These are phyloP conservation scores for Zeus faber DNA, from an alignment of 2,113 vertebrate species.

Conservation along the genomic window DNA sequence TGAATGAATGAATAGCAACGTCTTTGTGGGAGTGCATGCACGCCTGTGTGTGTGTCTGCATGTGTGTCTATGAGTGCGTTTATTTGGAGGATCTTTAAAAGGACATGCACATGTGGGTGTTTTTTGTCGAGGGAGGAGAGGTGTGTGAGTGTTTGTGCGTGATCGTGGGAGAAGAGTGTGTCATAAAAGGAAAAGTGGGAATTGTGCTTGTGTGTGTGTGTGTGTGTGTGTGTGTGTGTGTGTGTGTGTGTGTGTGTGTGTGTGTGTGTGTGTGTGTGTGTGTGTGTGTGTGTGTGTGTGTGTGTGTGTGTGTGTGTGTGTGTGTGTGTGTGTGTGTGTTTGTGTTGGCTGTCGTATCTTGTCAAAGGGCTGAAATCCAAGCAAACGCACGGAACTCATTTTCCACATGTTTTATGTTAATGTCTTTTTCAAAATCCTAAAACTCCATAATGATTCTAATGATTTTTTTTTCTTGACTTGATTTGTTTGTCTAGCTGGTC, in stretches of 20 bases:
- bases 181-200: too few relatives aligned
- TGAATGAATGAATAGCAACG: constrained; percentile 53
- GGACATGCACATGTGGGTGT: constrained; percentile 43
- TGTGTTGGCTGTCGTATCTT: neutral
- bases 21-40: constrained; percentile 47
- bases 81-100: constrained; percentile 26
- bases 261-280: neutral
- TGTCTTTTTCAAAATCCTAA: too few relatives aligned
- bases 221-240: neutral
- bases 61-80: constrained; percentile 8
- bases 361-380: too few relatives aligned
- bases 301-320: constrained; percentile 4
- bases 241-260: constrained; percentile 48
- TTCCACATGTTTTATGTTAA: too few relatives aligned
- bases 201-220: too few relatives aligned
- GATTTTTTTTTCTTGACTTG: too few relatives aligned
- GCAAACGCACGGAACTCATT: too few relatives aligned
- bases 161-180: constrained; percentile 29
- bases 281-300: neutral
- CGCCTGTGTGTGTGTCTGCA: constrained; percentile 3
- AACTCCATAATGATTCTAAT: too few relatives aligned
- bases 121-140: constrained; percentile 32
- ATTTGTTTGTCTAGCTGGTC: too few relatives aligned
- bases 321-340: neutral
- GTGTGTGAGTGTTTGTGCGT: constrained; percentile 37